phyloP scores from a whole-genome alignment of 1,140 invertebrate genomes.

The Trichogramma pretiosum region DNA sequence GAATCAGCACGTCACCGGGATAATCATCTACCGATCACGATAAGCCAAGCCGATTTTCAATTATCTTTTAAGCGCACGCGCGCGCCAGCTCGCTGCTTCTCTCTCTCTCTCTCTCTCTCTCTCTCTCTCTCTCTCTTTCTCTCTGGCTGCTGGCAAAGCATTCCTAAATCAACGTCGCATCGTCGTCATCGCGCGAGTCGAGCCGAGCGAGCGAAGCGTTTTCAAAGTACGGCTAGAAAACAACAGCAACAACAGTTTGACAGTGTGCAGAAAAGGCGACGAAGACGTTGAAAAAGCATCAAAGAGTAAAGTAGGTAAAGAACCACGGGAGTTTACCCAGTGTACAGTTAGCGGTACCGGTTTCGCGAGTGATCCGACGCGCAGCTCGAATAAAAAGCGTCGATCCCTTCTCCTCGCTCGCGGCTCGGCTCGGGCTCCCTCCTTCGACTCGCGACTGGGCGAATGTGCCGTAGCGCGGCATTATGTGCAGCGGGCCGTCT shows the following conservation, averaged over 20 bases:
- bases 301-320: constrained; percentile 19
- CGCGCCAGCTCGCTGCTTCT: neutral
- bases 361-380: constrained; percentile 4
- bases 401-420: constrained; percentile 12
- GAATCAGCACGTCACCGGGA: too few species aligned
- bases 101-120: neutral
- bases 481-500: too few species aligned
- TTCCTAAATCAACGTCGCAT: too few species aligned
- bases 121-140: neutral
- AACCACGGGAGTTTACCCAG: neutral
- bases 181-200: too few species aligned
- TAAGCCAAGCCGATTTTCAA: neutral
- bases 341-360: constrained; percentile 19
- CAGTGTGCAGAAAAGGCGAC: too few species aligned
- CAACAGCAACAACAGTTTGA: too few species aligned
- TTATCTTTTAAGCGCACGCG: neutral
- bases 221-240: too few species aligned
- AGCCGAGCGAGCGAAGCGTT: too few species aligned
- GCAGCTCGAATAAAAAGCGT: neutral
- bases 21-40: too few species aligned
- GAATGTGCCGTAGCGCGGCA: too few species aligned
- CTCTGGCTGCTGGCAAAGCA: neutral
- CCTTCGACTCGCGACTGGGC: too few species aligned
- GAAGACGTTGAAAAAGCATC: too few species aligned
- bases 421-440: neutral